Conservation (phyloP, 2,113 vertebrate genomes). For the Passer domesticus region DNA sequence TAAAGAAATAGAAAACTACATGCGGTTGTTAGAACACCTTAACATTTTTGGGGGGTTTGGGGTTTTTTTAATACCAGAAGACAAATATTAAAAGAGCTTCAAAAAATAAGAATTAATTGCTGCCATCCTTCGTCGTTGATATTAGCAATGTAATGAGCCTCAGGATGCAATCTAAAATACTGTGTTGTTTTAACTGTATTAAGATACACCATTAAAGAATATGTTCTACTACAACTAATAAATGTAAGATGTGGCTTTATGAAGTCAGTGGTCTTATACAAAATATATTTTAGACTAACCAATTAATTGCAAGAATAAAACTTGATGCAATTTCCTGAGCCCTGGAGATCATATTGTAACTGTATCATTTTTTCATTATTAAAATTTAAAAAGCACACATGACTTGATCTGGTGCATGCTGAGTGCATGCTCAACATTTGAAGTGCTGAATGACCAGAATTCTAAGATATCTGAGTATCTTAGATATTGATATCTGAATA, state of each 20-base stretch:
- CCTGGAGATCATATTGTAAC: constrained; percentile 20
- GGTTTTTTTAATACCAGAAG: background rate
- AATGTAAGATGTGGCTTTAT: constrained; percentile 59
- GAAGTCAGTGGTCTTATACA: constrained; percentile 31
- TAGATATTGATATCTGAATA: background rate
- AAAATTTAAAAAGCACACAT: background rate
- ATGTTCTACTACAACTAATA: constrained; percentile 28
- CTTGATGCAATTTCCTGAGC: constrained; percentile 9
- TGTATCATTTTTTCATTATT: constrained; percentile 39
- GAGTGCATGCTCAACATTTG: background rate
- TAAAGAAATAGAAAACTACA: background rate
- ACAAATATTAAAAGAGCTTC: background rate
- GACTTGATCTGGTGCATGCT: background rate
- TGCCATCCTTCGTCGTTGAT: background rate
- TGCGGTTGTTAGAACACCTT: background rate
- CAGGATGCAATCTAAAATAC: background rate
- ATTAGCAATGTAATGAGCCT: background rate
- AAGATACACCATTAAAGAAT: background rate
- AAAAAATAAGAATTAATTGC: background rate
- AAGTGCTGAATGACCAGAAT: background rate
- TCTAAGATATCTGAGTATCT: background rate
- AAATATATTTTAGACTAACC: constrained; percentile 42
- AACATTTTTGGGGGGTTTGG: background rate
- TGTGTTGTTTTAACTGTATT: background rate
- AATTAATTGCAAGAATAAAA: constrained; percentile 44